These are phyloP conservation scores for Anaspis maculata DNA, from an alignment of 2,888 invertebrate species.

Conservation along the genomic window DNA sequence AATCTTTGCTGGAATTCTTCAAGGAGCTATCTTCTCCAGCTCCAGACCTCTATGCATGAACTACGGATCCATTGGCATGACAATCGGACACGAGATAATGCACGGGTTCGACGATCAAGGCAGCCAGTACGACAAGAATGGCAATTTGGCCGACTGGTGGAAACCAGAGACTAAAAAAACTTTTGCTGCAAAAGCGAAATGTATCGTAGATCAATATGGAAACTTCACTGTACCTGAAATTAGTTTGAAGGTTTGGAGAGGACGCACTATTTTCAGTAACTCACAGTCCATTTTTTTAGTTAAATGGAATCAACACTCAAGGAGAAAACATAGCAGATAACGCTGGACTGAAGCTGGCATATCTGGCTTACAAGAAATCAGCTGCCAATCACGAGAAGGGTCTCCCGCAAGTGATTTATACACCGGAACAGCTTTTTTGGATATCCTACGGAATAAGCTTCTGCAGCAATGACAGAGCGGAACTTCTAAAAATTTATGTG, in stretches of 20 bases:
- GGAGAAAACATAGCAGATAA: conserved; percentile 93
- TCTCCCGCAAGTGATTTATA: conserved; percentile 57
- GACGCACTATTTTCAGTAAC: no score
- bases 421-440: conserved; percentile 68
- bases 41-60: conserved; percentile 79
- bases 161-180: conserved; percentile 64
- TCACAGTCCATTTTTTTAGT: no score
- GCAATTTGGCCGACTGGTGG: conserved; percentile 87
- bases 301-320: conserved; percentile 83
- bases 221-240: conserved; percentile 71
- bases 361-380: conserved; percentile 72
- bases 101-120: conserved; percentile 78
- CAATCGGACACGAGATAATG: conserved; percentile 80
- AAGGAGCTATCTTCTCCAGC: conserved; percentile 76
- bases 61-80: conserved; percentile 75
- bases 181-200: conserved; percentile 69
- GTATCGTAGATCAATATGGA: conserved; percentile 82
- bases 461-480: conserved; percentile 71
- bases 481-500: conserved; percentile 58
- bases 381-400: conserved; percentile 50
- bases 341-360: conserved; percentile 84
- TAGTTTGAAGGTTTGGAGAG: no score
- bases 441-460: conserved; percentile 74
- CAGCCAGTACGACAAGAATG: conserved; percentile 77
- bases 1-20: conserved; percentile 77